Percentiles rank a stretch among this genome's conserved stretches.
phyloP scores from a whole-genome alignment of 2,888 invertebrate genomes.

The Drosophila setosimentum region DNA sequence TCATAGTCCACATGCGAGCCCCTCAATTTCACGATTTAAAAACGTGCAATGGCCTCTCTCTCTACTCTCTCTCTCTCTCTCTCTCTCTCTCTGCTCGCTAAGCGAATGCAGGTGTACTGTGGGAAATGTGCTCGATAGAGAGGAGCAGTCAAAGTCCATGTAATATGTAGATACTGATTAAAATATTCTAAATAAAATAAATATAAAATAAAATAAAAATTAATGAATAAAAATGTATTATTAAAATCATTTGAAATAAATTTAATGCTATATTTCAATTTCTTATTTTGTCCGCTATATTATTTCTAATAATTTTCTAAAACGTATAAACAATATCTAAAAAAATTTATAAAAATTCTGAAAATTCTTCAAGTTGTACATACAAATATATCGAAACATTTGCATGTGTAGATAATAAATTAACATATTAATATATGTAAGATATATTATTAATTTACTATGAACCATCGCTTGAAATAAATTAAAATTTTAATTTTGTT shows the following conservation, averaged over 20 bases:
- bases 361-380: not conserved
- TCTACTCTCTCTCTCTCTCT: not conserved
- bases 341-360: not conserved
- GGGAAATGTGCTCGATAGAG: slow-evolving; percentile 10
- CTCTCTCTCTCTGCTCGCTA: slow-evolving; percentile 16
- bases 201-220: not conserved
- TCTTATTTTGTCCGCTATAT: no score
- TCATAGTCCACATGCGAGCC: slow-evolving; percentile 50
- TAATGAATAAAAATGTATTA: not conserved
- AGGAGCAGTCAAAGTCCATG: not conserved
- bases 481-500: not conserved
- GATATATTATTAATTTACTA: no score
- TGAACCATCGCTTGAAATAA: no score
- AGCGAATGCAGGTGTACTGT: not conserved
- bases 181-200: not conserved
- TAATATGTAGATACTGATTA: not conserved
- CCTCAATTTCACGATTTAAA: slow-evolving; percentile 34
- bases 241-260: not conserved
- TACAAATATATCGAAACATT: no score
- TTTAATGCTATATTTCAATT: not conserved
- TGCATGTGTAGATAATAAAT: no score
- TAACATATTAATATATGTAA: no score
- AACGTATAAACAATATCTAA: not conserved
- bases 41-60: slow-evolving; percentile 29
- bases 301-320: no score